phyloP scores from a whole-genome alignment of 2,888 invertebrate species.

The Diadegma fenestrale region DNA sequence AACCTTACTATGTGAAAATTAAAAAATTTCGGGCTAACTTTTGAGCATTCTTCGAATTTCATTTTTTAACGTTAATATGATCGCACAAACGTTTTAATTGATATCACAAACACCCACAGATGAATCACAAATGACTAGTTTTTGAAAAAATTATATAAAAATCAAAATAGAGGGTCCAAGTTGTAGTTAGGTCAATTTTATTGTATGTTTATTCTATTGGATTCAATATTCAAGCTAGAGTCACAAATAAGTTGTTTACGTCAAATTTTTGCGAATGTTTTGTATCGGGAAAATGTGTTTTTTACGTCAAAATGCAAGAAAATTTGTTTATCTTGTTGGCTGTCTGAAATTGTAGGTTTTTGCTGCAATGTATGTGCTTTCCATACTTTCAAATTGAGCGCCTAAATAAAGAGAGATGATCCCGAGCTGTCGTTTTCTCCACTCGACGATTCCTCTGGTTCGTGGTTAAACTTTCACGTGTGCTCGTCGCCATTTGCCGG shows the following conservation, averaged over 20 bases:
- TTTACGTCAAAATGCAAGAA: not conserved
- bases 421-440: not conserved
- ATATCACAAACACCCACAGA: not conserved
- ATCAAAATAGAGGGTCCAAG: not conserved
- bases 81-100: not conserved
- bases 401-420: not conserved
- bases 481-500: conserved; percentile 9
- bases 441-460: not conserved
- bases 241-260: not conserved
- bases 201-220: not conserved
- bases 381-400: not conserved
- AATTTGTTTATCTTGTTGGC: not conserved
- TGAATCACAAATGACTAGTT: not conserved
- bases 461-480: not conserved
- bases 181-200: not conserved
- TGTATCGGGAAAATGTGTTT: not conserved
- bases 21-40: too few relatives aligned
- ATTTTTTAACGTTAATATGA: not conserved
- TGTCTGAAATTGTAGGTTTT: too few relatives aligned
- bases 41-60: too few relatives aligned
- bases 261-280: too few relatives aligned
- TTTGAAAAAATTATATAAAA: not conserved
- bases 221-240: not conserved
- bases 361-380: not conserved
- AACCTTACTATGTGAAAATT: too few relatives aligned